Conservation (phyloP, 1,140 invertebrate genomes). For the Aphelenchoides besseyi region DNA sequence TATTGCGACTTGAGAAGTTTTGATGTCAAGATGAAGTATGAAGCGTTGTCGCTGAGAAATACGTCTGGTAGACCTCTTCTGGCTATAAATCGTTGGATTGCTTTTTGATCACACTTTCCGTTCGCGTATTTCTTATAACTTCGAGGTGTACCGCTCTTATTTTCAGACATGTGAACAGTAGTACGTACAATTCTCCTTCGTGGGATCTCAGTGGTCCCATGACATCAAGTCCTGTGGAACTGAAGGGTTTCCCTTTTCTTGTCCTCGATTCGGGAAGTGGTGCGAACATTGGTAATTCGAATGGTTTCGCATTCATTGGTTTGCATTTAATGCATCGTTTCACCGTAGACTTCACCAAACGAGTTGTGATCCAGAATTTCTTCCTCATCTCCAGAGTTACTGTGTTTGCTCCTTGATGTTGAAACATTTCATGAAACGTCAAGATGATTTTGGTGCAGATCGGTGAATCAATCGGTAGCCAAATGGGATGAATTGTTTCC, state of each 20-base stretch:
- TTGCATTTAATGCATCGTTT: not conserved
- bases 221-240: not conserved
- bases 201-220: not conserved
- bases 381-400: not conserved
- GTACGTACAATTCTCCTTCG: not conserved
- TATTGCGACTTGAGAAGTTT: not conserved
- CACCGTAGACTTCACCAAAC: not conserved
- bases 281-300: conserved; percentile 2
- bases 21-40: not conserved
- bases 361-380: not conserved
- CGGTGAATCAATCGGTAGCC: not conserved
- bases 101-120: not conserved
- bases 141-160: not conserved
- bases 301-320: not conserved
- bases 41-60: not conserved
- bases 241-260: not conserved
- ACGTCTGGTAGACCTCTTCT: not conserved
- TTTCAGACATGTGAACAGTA: not conserved
- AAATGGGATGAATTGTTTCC: not conserved
- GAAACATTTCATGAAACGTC: not conserved
- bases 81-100: not conserved
- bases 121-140: not conserved
- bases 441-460: not conserved
- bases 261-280: not conserved
- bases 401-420: not conserved